phyloP scores from a whole-genome alignment of 2,113 vertebrate genomes.

The Cyprinodon variegatus region DNA sequence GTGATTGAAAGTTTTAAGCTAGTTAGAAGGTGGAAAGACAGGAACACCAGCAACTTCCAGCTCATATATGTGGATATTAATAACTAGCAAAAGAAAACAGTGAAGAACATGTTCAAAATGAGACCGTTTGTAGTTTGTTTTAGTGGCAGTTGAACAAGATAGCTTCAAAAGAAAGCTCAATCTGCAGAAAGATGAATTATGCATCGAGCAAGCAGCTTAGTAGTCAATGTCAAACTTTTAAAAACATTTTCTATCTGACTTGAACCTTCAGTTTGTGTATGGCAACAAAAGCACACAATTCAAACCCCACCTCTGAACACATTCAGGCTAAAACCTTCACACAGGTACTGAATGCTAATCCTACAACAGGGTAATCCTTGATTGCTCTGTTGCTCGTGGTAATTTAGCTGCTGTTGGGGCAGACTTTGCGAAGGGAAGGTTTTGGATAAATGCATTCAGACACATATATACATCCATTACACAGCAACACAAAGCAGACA shows the following conservation, averaged over 20 bases:
- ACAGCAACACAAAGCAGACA: conserved; percentile 4
- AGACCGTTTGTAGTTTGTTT: conserved; percentile 50
- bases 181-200: conserved; percentile 59
- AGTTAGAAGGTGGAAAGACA: background rate
- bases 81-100: conserved; percentile 17
- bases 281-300: conserved; percentile 50
- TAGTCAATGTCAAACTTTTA: conserved; percentile 60
- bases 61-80: conserved; percentile 22
- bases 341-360: conserved; percentile 63
- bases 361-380: conserved; percentile 73
- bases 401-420: conserved; percentile 71
- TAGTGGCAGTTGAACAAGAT: conserved; percentile 37
- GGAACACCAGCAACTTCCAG: conserved; percentile 14
- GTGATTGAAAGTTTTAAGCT: background rate
- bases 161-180: conserved; percentile 52
- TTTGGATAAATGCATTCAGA: conserved; percentile 16
- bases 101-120: background rate
- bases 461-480: conserved; percentile 8
- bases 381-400: conserved; percentile 68
- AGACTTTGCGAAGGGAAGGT: conserved; percentile 42
- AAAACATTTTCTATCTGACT: conserved; percentile 44
- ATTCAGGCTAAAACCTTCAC: conserved; percentile 12
- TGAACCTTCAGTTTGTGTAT: conserved; percentile 56
- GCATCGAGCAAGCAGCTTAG: conserved; percentile 64
- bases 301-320: conserved; percentile 16